Base-by-base conservation (phyloP, 2,888 invertebrate species). In the Anthophora plumipes region DNA sequence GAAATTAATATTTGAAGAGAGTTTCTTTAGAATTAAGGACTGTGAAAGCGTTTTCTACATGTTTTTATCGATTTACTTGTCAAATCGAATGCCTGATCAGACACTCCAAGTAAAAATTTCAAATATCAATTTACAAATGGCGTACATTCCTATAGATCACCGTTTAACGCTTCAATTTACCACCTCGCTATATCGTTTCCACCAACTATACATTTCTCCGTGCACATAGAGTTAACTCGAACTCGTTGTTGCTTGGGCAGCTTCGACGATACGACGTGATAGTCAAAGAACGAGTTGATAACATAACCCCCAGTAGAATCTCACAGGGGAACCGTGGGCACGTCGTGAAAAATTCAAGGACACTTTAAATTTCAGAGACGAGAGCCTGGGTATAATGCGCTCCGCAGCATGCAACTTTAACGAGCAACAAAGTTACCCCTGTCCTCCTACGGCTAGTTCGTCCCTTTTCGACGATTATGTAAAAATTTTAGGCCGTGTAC, bases 291-390 rank as follows among this genome's bases (percentile, higher is more conserved):
- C 12, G n/a, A 61, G 39, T 67, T 67, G 55, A 79, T 76, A 59
- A 4, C 41, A 39, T 37, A 61, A 31, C 50, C 54, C 25, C 12
- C 9, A 39, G 17, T 9, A 46, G 37, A n/a, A 48, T 41, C 61
- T 17, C 66, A 25, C 20, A 3, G 31, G 25, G n/a, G 54, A 60
- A 43, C 46, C 6, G 46, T 9, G 31, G 39, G 41, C 60, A 31
- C 14, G 17, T 66, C 2, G 71, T 81, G 72, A 76, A 81, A 76
- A 46, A 82, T 82, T 72, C 54, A 81, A 77, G 63, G 72, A 57
- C 64, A 59, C 64, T 81, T 73, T 41, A 82, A 81, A 81, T 81
- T 73, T 81, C 60, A 41, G 54, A 77, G 64, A 52, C 57, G 37
- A 46, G 1, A 25, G 37, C 66, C 43, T 14, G 11, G 25, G 60